phyloP scores from a whole-genome alignment of 2,888 invertebrate genomes.

The Lottia gigantea region DNA sequence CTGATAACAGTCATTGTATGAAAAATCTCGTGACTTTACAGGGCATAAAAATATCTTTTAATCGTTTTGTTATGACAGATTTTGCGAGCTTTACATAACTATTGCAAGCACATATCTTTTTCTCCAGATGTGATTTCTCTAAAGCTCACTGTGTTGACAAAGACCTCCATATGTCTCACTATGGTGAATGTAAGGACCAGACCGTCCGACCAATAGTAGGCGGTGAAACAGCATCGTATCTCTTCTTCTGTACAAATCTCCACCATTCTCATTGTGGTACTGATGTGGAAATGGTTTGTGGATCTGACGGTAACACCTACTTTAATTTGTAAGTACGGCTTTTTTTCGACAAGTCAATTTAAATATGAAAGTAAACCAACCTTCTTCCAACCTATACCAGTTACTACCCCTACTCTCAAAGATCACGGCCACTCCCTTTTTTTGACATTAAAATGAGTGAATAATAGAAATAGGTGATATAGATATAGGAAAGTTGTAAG shows the following conservation, averaged over 20 bases:
- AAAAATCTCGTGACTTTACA: no score
- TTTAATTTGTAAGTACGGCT: constrained; percentile 7
- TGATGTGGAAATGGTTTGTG: constrained; percentile 17
- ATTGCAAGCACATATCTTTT: background rate
- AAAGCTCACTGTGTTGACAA: constrained; percentile 10
- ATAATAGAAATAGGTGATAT: no score
- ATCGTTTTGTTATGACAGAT: no score
- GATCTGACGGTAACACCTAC: constrained; percentile 12
- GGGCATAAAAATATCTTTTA: no score
- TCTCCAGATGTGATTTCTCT: constrained; percentile 8
- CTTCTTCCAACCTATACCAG: background rate
- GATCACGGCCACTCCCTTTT: no score
- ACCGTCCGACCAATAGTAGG: background rate
- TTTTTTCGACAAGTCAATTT: no score
- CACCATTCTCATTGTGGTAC: constrained; percentile 14
- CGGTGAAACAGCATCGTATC: constrained; percentile 8
- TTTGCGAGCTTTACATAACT: no score
- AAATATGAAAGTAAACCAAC: no score
- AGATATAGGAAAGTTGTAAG: no score
- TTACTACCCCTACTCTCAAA: no score
- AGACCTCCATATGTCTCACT: constrained; percentile 6
- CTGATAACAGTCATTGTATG: no score
- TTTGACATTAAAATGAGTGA: no score
- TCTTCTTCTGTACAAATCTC: constrained; percentile 13
- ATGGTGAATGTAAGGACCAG: constrained; percentile 4